Evolutionary conservation across 2,888 invertebrate species (phyloP).

Genomic region (Gymnosoma rotundatum): DNA sequence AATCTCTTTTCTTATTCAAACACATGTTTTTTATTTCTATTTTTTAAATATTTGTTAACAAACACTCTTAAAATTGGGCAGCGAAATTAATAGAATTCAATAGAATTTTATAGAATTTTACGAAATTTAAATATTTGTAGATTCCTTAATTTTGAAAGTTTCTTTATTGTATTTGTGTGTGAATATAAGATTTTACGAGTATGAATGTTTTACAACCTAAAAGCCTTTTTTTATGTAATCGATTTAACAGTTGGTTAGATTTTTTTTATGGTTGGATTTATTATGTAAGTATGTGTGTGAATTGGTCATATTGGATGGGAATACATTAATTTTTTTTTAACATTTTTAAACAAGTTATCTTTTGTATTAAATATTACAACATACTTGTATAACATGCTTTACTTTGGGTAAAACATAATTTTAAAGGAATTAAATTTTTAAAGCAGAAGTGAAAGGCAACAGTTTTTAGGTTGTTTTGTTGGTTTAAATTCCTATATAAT

Average conservation of each 20-base stretch:
- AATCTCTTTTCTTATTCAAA: not conserved
- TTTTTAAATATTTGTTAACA: not conserved
- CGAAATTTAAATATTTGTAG: conserved; percentile 5
- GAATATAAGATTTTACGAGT: not conserved
- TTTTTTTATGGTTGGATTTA: too few relatives aligned
- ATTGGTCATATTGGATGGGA: not conserved
- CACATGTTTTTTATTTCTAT: not conserved
- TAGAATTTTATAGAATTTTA: conserved; percentile 2
- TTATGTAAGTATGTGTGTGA: not conserved
- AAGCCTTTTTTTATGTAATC: not conserved
- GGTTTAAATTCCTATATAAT: too few relatives aligned
- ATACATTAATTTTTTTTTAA: not conserved
- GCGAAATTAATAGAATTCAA: conserved; percentile 1
- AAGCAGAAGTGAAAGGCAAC: too few relatives aligned
- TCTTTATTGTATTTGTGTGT: not conserved
- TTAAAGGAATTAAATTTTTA: too few relatives aligned
- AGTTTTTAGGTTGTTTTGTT: too few relatives aligned
- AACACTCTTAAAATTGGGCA: not conserved
- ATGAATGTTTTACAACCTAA: not conserved
- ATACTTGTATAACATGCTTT: not conserved
- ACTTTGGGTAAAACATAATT: too few relatives aligned
- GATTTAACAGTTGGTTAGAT: not conserved
- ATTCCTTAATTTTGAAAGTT: not conserved
- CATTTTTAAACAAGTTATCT: not conserved
- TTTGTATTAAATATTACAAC: not conserved